Evolutionary conservation across 2,797 vertebrate species (phyloP).

Genomic region (Crocodylus rhombifer): DNA sequence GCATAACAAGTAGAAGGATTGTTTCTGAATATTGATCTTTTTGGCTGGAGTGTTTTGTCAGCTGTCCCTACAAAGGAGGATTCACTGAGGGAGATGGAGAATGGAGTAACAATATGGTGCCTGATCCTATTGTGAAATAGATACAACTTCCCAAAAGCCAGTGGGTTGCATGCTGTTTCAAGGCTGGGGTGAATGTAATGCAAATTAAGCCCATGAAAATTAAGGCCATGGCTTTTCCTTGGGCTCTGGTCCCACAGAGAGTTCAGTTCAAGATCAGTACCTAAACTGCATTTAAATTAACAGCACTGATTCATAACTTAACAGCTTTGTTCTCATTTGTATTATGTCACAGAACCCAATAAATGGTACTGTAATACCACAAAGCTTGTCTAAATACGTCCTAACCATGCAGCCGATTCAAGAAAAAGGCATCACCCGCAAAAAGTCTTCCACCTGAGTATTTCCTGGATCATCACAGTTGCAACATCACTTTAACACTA

Average conservation of each 20-base stretch:
- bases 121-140: background rate
- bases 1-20: background rate
- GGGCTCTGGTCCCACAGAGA: background rate
- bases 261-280: background rate
- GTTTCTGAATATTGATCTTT: background rate
- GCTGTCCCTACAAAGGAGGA: background rate
- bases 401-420: no score
- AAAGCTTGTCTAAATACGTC: no score
- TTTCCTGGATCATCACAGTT: no score
- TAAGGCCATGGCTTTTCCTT: no score
- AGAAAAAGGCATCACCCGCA: no score
- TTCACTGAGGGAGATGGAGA: background rate
- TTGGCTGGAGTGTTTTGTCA: background rate
- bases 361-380: no score
- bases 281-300: fast-evolving
- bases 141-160: background rate
- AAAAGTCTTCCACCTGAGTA: no score
- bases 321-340: background rate
- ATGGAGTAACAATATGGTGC: background rate
- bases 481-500: no score
- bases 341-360: background rate
- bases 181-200: background rate
- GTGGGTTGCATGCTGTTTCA: background rate
- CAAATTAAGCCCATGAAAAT: background rate
- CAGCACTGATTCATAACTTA: no score